These are phyloP conservation scores for Serripes groenlandicus DNA, from an alignment of 2,888 invertebrate species.

Conservation along the genomic window DNA sequence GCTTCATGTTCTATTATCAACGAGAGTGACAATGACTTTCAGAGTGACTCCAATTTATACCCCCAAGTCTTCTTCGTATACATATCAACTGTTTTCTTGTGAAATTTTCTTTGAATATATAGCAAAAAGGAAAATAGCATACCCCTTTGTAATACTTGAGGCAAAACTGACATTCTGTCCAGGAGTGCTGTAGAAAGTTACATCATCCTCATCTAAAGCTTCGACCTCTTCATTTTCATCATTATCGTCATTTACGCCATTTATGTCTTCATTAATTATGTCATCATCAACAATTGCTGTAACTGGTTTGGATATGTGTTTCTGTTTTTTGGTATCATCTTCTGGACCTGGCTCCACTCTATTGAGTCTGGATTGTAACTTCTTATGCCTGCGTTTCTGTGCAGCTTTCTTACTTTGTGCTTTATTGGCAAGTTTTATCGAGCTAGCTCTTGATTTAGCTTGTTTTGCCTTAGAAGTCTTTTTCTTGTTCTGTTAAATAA, in stretches of 20 bases:
- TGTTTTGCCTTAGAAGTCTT: slow-evolving; percentile 13
- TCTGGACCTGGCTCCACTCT: neutral
- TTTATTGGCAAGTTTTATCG: slow-evolving; percentile 8
- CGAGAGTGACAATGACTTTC: no score
- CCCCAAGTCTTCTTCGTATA: no score
- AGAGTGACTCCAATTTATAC: neutral
- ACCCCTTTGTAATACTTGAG: slow-evolving; percentile 57
- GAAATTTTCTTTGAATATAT: no score
- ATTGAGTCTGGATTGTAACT: neutral
- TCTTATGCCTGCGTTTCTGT: neutral
- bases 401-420: slow-evolving; percentile 11
- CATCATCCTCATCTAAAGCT: slow-evolving; percentile 65
- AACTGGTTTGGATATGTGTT: neutral
- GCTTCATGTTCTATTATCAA: no score
- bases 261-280: no score
- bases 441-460: neutral
- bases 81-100: no score
- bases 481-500: slow-evolving; percentile 5
- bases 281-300: neutral
- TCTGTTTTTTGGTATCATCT: neutral
- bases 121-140: neutral
- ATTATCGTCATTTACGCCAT: no score
- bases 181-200: slow-evolving; percentile 64
- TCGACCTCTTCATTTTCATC: neutral
- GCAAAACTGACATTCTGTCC: slow-evolving; percentile 58